Percentiles rank a stretch among this genome's conserved stretches.
Conservation (phyloP, 2,113 vertebrate species). For the Ciconia boyciana region DNA sequence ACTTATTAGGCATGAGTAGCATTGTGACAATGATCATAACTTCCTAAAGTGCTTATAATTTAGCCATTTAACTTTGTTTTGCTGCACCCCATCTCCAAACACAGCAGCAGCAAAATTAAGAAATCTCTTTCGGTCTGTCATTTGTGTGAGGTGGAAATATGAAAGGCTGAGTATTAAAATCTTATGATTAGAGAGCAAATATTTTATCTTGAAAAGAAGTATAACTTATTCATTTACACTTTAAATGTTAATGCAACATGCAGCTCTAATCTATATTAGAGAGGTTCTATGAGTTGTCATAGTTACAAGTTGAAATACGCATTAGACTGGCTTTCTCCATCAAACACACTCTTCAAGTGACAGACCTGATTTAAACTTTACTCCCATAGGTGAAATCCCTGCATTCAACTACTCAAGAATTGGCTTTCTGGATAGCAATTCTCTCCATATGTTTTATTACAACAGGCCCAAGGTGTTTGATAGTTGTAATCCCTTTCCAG, state of each 20-base stretch:
- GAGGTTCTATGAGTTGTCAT: background rate
- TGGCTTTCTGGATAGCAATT: background rate
- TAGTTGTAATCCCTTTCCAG: background rate
- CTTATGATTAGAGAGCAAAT: constrained; percentile 38
- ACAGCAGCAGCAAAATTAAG: background rate
- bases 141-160: background rate
- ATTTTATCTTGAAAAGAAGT: constrained; percentile 6
- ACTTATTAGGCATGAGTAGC: background rate
- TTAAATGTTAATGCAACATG: constrained; percentile 16
- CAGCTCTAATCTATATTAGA: background rate
- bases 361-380: constrained; percentile 25
- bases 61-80: background rate
- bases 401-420: background rate
- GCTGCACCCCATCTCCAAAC: background rate
- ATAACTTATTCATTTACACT: constrained; percentile 26
- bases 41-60: background rate
- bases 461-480: background rate
- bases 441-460: background rate
- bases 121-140: background rate
- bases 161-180: background rate
- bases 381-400: background rate
- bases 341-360: background rate
- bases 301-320: constrained; percentile 11
- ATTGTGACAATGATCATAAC: background rate
- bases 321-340: constrained; percentile 1